Conservation (phyloP, 2,888 invertebrate species). For the Dicranocentrus wangi region DNA sequence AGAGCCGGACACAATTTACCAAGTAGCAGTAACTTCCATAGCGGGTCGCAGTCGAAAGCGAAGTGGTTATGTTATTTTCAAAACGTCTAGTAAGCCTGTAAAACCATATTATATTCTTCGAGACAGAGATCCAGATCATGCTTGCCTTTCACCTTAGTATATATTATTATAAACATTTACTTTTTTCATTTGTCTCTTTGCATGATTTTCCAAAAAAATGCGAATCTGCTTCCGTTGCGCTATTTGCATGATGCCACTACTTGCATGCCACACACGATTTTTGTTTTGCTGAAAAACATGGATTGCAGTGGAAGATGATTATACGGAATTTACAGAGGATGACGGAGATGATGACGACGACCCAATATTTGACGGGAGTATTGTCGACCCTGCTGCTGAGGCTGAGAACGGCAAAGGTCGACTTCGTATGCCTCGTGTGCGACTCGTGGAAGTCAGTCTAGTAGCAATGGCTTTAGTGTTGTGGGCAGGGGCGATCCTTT, state of each 20-base stretch:
- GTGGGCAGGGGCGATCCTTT: constrained; percentile 89
- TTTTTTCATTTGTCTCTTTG: constrained; percentile 14
- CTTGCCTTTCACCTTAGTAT: too few species aligned
- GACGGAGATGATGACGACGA: constrained; percentile 74
- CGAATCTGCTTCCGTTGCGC: not conserved
- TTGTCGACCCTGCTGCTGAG: constrained; percentile 22
- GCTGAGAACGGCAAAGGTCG: constrained; percentile 53
- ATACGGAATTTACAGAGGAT: constrained; percentile 61
- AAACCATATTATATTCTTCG: not conserved
- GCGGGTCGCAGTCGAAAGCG: constrained; percentile 87
- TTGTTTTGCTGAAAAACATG: constrained; percentile 6
- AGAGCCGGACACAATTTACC: constrained; percentile 87
- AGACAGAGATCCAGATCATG: too few species aligned
- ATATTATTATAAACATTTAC: too few species aligned
- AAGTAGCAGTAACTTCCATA: constrained; percentile 88
- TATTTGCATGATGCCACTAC: not conserved
- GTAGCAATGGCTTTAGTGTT: constrained; percentile 87
- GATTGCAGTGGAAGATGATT: constrained; percentile 56
- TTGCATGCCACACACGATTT: constrained; percentile 1
- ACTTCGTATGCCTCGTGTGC: constrained; percentile 78
- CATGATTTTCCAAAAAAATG: constrained; percentile 6
- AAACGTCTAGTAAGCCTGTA: constrained; percentile 78
- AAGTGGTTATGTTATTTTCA: constrained; percentile 91
- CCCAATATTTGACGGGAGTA: constrained; percentile 18
- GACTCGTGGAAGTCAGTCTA: constrained; percentile 92